phyloP scores from a whole-genome alignment of 2,888 invertebrate species.

The Plutella xylostella region DNA sequence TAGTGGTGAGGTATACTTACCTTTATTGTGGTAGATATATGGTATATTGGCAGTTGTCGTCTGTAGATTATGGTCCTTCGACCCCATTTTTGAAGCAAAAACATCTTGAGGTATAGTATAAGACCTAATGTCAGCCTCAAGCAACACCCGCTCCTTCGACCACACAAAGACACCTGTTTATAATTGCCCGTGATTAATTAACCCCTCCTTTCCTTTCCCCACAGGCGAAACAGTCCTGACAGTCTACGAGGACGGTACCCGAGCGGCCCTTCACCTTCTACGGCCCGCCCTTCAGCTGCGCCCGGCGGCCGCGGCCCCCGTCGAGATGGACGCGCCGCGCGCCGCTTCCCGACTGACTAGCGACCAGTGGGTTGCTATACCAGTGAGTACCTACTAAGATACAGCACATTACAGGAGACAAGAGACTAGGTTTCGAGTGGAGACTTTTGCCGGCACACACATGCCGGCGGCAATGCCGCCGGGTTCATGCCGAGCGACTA shows the following conservation, averaged over 20 bases:
- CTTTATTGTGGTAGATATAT: too few relatives aligned
- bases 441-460: too few relatives aligned
- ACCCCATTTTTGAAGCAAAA: too few relatives aligned
- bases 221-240: conserved; percentile 41
- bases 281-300: conserved; percentile 27
- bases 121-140: conserved; percentile 24
- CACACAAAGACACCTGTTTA: conserved; percentile 73
- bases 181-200: too few relatives aligned
- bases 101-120: too few relatives aligned
- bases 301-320: conserved; percentile 32
- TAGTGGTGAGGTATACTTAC: conserved; percentile 16
- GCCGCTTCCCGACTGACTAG: conserved; percentile 15
- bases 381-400: too few relatives aligned
- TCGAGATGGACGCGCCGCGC: conserved; percentile 10
- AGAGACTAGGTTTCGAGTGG: too few relatives aligned
- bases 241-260: conserved; percentile 28
- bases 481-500: too few relatives aligned
- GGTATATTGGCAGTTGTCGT: too few relatives aligned
- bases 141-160: conserved; percentile 32
- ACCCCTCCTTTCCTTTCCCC: neutral
- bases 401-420: too few relatives aligned
- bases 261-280: conserved; percentile 30
- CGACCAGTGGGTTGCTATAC: conserved; percentile 32
- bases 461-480: too few relatives aligned
- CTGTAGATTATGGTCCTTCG: too few relatives aligned